Base-by-base conservation (phyloP, 1,140 invertebrate species). In the Drosophila ananassae region DNA sequence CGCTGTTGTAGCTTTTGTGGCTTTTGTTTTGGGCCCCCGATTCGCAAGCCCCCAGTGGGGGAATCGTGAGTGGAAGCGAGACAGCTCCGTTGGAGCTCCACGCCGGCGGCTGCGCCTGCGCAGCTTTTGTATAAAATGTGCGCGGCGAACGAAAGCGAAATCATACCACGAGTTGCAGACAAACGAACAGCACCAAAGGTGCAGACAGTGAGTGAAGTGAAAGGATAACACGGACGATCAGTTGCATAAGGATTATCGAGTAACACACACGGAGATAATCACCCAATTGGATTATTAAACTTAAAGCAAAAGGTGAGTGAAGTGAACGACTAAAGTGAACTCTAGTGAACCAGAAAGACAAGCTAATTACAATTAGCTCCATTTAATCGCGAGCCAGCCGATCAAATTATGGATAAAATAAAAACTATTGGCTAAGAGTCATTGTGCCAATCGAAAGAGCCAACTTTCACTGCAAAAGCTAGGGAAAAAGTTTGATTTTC, bases 41-140 rank as follows among this genome's bases (percentile, higher is more conserved):
- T 87, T 87, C 78, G 82, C 82, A 72, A 77, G 60, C 51, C 47
- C 34, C 46, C 55, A 39, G 57, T 7, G 8, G 28, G 9, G 32
- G 32, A 57, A 37, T 21, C 37, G 13, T n/a, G 56, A 30, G 30
- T 30, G 44, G 75, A 21, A 32, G 30, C 30, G 50, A 56, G 32
- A n/a, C 39, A n/a, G 25, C 56, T 32, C 47, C 51, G 39, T 64
- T 67, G 50, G 51, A 63, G 50, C 73, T 73, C 48, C 63, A 28
- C 46, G 66, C 28, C 51, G 76, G 76, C 30, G 68, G 68, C 34
- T 50, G 79, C 84, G 83, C 83, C 66, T 79, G 84, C 75, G 67
- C 55, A 73, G 52, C 61, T 87, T 89, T 76, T 71, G 84, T 90
- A 90, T 90, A 90, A 90, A 90, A 81, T 59, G 66, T 59, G 61